Base-by-base conservation (phyloP, 2,888 invertebrate genomes). In the Epirrhoe alternata region DNA sequence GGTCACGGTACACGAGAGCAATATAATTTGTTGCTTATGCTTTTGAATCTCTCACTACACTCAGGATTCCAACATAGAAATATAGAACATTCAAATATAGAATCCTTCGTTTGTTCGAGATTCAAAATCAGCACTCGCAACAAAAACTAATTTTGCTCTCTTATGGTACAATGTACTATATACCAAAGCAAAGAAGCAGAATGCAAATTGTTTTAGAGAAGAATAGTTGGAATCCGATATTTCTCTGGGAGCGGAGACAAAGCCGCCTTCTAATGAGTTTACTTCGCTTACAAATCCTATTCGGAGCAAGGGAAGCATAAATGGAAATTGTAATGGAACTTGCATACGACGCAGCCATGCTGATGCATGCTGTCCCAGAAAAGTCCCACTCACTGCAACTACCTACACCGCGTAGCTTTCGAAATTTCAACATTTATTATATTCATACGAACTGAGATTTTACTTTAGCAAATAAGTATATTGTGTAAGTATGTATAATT, bases 201-300 rank as follows among this genome's bases (percentile, higher is more conserved):
- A 58, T 64, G 53, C 64, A 58, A 64, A 64, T 58, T 38, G 53
- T 35, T 49, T 24, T 35, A 53, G 45, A 49, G 45, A 57, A 60
- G 64, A 70, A 77, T 75, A 78, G 79, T 69, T 72, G 66, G 64
- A 79, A 74, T 75, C 74, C 73, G 66, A 81, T 81, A 82, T 83
- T 77, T 80, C 80, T 78, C 75, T 72, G 55, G 71, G 74, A 76
- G 74, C 69, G 75, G 71, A 76, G 75, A 77, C 77, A 81, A 80
- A 82, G 82, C 81, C 74, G 74, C 67, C 68, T 68, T 66, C 76
- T 84, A 84, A 84, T 79, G 81, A 83, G 83, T 82, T 84, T 80
- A 81, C 79, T 80, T 74, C 77, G 71, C 69, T 75, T 75, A 77
- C 79, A 80, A 82, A 82, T 82, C 80, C 79, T 81, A 77, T 81